Evolutionary conservation across 2,888 invertebrate genomes (phyloP).

Genomic region (Omphaloscelis lunosa): DNA sequence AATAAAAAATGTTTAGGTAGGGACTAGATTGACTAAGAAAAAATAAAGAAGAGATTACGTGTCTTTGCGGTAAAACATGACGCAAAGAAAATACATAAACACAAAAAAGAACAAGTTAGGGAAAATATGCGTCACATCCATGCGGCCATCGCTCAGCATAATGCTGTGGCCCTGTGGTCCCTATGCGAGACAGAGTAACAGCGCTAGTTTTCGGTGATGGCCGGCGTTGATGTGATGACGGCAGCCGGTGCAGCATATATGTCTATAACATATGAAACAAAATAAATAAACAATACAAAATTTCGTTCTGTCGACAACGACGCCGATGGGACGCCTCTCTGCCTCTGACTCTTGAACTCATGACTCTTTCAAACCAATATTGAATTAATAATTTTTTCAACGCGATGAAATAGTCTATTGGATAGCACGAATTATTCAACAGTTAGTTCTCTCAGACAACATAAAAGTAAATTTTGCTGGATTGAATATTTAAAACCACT

Average conservation of each 20-base stretch:
- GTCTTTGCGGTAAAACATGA: neutral
- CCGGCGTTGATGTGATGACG: neutral
- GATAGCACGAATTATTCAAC: conserved; percentile 32
- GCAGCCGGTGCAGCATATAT: neutral
- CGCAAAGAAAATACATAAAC: neutral
- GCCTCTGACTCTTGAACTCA: neutral
- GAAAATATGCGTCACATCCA: neutral
- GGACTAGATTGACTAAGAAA: neutral
- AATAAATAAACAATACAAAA: neutral
- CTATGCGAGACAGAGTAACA: neutral
- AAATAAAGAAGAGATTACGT: neutral
- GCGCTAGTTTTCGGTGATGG: neutral
- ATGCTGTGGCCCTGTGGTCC: neutral
- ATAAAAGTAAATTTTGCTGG: conserved; percentile 41
- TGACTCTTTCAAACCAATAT: neutral
- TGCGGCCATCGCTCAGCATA: neutral
- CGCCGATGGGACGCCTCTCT: neutral
- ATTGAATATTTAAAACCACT: conserved; percentile 57
- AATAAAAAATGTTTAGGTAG: neutral
- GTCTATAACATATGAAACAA: neutral
- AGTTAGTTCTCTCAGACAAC: conserved; percentile 29
- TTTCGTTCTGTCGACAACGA: neutral
- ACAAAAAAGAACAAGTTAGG: neutral
- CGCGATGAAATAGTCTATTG: conserved; percentile 8
- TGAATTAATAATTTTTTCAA: neutral